These are phyloP conservation scores for Amblyornis subalaris DNA, from an alignment of 2,113 vertebrate genomes.

Conservation along the genomic window DNA sequence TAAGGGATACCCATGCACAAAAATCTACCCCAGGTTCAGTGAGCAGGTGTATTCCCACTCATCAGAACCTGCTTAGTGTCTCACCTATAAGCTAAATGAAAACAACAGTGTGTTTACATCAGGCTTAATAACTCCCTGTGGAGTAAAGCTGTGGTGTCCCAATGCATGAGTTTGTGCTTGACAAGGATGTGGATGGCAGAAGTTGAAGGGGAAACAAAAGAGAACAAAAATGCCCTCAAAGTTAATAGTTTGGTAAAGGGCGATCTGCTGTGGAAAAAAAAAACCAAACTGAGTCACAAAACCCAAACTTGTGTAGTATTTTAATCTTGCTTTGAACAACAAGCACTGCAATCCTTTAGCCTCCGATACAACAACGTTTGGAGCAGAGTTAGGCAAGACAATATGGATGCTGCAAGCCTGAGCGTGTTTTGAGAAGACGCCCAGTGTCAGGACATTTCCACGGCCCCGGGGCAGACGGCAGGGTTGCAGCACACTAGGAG, in stretches of 20 bases:
- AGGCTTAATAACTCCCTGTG: background rate
- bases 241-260: background rate
- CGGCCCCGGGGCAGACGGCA: background rate
- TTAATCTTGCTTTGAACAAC: background rate
- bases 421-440: background rate
- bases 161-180: background rate
- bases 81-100: background rate
- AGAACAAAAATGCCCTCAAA: background rate
- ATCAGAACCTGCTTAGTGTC: background rate
- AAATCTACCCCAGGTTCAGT: background rate
- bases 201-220: background rate
- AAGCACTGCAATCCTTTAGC: background rate
- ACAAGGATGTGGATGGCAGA: background rate
- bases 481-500: background rate
- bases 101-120: background rate
- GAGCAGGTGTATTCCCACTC: background rate
- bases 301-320: background rate
- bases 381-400: background rate
- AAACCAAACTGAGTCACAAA: background rate
- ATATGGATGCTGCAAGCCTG: background rate
- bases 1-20: background rate
- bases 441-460: slow-evolving; percentile 13
- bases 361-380: background rate
- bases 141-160: background rate
- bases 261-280: background rate